Base-by-base conservation (phyloP, 2,888 invertebrate genomes). In the Eupithecia vulgata region DNA sequence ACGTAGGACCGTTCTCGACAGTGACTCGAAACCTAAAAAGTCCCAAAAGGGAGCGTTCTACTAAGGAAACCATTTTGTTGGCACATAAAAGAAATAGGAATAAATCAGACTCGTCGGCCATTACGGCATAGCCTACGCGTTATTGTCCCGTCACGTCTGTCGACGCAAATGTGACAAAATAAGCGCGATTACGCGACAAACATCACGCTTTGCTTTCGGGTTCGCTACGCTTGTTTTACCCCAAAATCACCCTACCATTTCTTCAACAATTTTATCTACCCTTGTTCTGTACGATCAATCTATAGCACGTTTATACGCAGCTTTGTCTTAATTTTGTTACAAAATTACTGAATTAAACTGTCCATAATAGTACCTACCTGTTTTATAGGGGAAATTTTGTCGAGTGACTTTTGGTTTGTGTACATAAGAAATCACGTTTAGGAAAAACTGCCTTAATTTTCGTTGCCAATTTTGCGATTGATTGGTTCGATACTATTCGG, bases 41-140 rank as follows among this genome's bases (percentile, higher is more conserved):
- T 79, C 85, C 83, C 85, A 83, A 88, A 90, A 89, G 84, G 85
- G 85, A 87, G 87, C 87, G 85, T 87, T 89, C 21, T 85, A 87
- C 87, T 87, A 88, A 89, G 87, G 89, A 90, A 90, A 86, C 89
- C 88, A 92, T 92, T 92, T 88, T 83, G 88, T 87, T 82, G 84
- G 87, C 84, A 89, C 91, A 93, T 92, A 93, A 93, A 93, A 92
- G 91, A 91, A 92, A 91, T 88, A 90, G 88, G 89, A 90, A 92
- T 93, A 93, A 93, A 93, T 93, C 92, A 91, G 92, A 89, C 84
- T 83, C 84, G 90, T 84, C 87, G 84, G 86, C 92, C 90, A 92
- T 94, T 93, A 92, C 88, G 81, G 86, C 84, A 83, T 85, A 82
- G 87, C 83, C 85, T 84, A 81, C 85, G 84, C 88, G 87, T 90